phyloP scores from a whole-genome alignment of 2,797 vertebrate genomes.

The Alca torda region DNA sequence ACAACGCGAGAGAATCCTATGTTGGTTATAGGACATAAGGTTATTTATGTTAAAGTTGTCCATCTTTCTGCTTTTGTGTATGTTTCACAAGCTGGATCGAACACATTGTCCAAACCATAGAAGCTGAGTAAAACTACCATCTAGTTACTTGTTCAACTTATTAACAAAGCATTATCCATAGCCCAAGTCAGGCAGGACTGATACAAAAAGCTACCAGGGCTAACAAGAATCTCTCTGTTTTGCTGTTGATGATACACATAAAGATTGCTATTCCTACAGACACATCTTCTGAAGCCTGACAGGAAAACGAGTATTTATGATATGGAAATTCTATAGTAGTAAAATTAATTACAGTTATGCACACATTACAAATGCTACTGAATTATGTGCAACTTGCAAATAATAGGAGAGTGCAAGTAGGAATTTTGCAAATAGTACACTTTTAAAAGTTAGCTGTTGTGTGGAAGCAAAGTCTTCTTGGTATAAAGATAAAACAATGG shows the following conservation, averaged over 20 bases:
- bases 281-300: not conserved
- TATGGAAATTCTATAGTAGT: not conserved
- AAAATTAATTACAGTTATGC: not conserved
- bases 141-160: not conserved
- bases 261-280: not conserved
- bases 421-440: not conserved
- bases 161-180: not conserved
- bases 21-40: not conserved
- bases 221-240: not conserved
- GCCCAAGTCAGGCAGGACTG: not conserved
- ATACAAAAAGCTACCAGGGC: not conserved
- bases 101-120: not conserved
- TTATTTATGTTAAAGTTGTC: not conserved
- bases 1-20: rapidly evolving
- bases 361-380: not conserved
- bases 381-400: not conserved
- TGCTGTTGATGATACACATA: not conserved
- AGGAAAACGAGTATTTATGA: not conserved
- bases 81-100: not conserved
- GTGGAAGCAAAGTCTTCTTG: not conserved
- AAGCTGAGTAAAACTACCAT: not conserved
- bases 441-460: not conserved
- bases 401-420: not conserved
- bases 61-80: not conserved
- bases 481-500: not conserved